Evolutionary conservation across 2,113 vertebrate genomes (phyloP).

Genomic region (Oenanthe oenanthe): DNA sequence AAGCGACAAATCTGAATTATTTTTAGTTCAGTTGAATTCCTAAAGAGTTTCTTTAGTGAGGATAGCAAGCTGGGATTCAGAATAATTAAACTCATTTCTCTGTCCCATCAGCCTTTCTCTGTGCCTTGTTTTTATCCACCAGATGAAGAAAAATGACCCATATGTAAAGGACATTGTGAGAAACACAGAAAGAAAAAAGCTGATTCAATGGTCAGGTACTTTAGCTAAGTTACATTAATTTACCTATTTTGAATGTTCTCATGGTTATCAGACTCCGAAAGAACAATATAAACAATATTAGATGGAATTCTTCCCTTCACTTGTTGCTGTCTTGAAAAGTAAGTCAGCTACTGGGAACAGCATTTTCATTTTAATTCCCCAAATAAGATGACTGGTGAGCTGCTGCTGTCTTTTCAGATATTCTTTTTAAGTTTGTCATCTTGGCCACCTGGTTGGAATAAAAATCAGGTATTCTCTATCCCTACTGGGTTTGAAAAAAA

Average conservation of each 20-base stretch:
- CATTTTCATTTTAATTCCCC: background rate
- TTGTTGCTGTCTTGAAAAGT: background rate
- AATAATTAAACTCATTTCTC: background rate
- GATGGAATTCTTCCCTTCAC: background rate
- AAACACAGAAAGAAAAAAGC: background rate
- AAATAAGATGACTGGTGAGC: background rate
- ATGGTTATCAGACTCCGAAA: background rate
- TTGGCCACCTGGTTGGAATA: background rate
- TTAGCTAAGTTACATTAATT: background rate
- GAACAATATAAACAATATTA: background rate
- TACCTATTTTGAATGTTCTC: background rate
- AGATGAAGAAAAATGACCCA: background rate
- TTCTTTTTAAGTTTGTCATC: background rate
- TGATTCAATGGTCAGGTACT: background rate
- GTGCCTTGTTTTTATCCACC: background rate
- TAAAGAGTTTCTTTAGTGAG: background rate
- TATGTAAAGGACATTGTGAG: background rate
- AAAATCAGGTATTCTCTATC: background rate
- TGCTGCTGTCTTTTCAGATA: background rate
- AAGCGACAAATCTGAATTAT: background rate
- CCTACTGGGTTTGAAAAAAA: background rate
- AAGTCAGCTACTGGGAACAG: background rate
- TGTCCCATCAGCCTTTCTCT: background rate
- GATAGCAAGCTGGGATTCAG: background rate
- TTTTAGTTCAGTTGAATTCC: background rate